Evolutionary conservation across 2,797 vertebrate genomes (phyloP).

Genomic region (Moxostoma hubbsi): DNA sequence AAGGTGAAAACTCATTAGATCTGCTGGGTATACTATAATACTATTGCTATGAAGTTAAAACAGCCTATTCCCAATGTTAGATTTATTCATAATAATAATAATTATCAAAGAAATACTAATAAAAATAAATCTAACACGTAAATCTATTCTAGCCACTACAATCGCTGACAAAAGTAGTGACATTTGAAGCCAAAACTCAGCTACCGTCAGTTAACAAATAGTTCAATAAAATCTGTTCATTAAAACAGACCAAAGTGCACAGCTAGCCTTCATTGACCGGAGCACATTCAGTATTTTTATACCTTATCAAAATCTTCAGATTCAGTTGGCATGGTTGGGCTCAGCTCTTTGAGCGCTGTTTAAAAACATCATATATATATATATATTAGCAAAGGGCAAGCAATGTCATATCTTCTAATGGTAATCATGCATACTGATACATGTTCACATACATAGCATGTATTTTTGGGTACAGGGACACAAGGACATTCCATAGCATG

Average conservation of each 20-base stretch:
- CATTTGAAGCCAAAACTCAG: constrained; percentile 36
- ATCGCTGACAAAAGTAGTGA: constrained; percentile 3
- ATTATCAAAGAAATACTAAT: neutral
- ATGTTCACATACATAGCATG: constrained; percentile 64
- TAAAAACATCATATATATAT: constrained; percentile 51
- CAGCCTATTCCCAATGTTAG: constrained; percentile 42
- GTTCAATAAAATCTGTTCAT: neutral
- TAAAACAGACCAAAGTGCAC: constrained; percentile 48
- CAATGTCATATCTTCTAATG: constrained; percentile 63
- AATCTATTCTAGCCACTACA: constrained; percentile 30
- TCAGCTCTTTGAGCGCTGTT: constrained; percentile 55
- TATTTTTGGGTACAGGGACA: constrained; percentile 62
- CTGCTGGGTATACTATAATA: constrained; percentile 58
- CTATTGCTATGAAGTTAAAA: constrained; percentile 62
- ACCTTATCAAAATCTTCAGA: constrained; percentile 38
- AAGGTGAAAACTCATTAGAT: constrained; percentile 47
- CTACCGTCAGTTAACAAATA: constrained; percentile 12
- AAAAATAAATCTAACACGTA: constrained; percentile 43
- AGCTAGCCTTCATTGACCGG: constrained; percentile 36
- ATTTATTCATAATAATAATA: constrained; percentile 1
- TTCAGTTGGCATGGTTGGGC: constrained; percentile 38
- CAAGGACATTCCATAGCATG: constrained; percentile 64
- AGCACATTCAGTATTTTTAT: constrained; percentile 41
- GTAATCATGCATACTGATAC: constrained; percentile 64
- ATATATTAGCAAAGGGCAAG: constrained; percentile 61